These are phyloP conservation scores for Emydura subglobosa DNA, from an alignment of 2,113 vertebrate genomes.

Conservation along the genomic window DNA sequence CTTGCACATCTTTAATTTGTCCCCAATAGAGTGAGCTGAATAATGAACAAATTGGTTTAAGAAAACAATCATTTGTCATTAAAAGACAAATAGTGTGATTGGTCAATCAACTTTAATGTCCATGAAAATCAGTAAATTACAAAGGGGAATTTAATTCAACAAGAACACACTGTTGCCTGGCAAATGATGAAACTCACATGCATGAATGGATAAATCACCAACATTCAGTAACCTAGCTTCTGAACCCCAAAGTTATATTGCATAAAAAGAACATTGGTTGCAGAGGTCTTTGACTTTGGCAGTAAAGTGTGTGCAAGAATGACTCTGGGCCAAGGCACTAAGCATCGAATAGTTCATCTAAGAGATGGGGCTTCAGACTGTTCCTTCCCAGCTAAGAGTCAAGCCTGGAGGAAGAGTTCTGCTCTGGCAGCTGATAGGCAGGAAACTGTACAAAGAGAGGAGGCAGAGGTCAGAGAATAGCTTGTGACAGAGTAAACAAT, in stretches of 20 bases:
- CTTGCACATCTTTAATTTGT: neutral
- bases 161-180: neutral
- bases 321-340: neutral
- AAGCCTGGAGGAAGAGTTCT: neutral
- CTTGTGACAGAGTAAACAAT: neutral
- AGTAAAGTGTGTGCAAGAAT: neutral
- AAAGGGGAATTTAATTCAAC: neutral
- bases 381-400: slow-evolving; percentile 5
- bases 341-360: neutral
- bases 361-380: neutral
- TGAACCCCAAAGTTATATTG: slow-evolving; percentile 40
- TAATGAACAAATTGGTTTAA: neutral
- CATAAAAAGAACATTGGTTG: slow-evolving; percentile 56
- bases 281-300: neutral
- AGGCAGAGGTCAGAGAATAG: neutral
- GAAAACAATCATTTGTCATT: neutral
- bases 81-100: neutral
- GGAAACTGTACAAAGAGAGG: neutral
- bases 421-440: neutral
- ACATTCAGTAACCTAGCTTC: neutral
- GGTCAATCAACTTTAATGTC: neutral
- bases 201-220: neutral
- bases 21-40: neutral
- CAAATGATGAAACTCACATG: slow-evolving; percentile 37
- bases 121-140: neutral